Evolutionary conservation across 1,140 invertebrate species (phyloP).

Genomic region (Theocolax elegans): DNA sequence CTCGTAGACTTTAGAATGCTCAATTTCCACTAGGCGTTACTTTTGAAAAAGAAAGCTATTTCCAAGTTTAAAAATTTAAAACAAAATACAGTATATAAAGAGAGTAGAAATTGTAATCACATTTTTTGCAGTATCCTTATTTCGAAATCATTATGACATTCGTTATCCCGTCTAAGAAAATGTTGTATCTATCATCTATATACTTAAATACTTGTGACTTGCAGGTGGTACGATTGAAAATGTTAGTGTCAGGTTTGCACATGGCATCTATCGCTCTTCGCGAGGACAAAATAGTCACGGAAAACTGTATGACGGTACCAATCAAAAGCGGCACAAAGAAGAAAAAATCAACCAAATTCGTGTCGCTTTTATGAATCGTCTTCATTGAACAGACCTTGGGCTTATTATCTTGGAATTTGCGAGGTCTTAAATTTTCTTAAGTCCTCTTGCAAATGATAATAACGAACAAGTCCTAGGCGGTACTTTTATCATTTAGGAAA

Average conservation of each 20-base stretch:
- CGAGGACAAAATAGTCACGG: conserved; percentile 68
- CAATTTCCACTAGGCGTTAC: no score
- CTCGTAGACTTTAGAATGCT: no score
- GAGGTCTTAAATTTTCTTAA: conserved; percentile 80
- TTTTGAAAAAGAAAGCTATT: no score
- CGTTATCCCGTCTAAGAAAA: no score
- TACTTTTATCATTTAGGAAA: conserved; percentile 78
- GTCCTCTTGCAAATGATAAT: conserved; percentile 80
- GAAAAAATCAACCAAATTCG: conserved; percentile 63
- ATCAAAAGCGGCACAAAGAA: conserved; percentile 64
- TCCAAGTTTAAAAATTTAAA: no score
- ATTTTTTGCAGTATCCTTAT: no score
- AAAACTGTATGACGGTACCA: conserved; percentile 65
- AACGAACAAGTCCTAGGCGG: conserved; percentile 80
- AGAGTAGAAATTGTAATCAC: no score
- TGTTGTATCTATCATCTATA: no score
- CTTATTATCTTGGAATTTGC: conserved; percentile 75
- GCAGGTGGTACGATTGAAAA: conserved; percentile 75
- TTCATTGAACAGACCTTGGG: conserved; percentile 79
- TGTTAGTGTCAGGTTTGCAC: conserved; percentile 75
- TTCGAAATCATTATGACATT: no score
- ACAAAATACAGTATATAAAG: no score
- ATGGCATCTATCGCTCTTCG: conserved; percentile 71
- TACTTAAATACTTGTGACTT: no score
- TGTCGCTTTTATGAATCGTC: conserved; percentile 66